Evolutionary conservation across 2,797 vertebrate species (phyloP).

Genomic region (Craterocephalus amniculus): DNA sequence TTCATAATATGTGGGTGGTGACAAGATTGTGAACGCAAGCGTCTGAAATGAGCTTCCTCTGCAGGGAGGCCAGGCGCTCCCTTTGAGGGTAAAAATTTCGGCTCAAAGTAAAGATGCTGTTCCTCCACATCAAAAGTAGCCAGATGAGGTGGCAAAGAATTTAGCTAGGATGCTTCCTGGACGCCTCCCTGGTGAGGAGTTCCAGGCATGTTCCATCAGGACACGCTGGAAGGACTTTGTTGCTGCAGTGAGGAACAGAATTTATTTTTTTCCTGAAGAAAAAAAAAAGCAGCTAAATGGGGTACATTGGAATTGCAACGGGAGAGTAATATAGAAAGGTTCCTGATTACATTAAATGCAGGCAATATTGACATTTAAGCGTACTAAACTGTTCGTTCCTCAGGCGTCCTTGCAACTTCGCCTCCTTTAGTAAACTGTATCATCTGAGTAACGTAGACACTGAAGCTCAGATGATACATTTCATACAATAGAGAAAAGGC

Average conservation of each 20-base stretch:
- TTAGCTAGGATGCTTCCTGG: not conserved
- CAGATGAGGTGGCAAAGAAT: not conserved
- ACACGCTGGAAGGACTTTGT: not conserved
- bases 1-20: not conserved
- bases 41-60: not conserved
- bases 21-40: not conserved
- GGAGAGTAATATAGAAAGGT: not conserved
- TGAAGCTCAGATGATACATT: not conserved
- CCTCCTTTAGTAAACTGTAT: not conserved
- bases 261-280: not conserved
- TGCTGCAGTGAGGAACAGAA: not conserved
- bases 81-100: not conserved
- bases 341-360: not conserved
- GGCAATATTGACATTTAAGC: not conserved
- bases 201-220: not conserved
- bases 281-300: not conserved
- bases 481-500: constrained; percentile 20
- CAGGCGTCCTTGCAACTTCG: not conserved
- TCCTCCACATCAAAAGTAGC: not conserved
- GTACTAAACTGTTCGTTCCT: not conserved
- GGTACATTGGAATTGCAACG: not conserved
- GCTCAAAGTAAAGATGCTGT: not conserved
- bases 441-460: not conserved
- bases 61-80: not conserved
- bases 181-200: not conserved